phyloP scores from a whole-genome alignment of 2,113 vertebrate species.

The Zosterops hypoxanthus region DNA sequence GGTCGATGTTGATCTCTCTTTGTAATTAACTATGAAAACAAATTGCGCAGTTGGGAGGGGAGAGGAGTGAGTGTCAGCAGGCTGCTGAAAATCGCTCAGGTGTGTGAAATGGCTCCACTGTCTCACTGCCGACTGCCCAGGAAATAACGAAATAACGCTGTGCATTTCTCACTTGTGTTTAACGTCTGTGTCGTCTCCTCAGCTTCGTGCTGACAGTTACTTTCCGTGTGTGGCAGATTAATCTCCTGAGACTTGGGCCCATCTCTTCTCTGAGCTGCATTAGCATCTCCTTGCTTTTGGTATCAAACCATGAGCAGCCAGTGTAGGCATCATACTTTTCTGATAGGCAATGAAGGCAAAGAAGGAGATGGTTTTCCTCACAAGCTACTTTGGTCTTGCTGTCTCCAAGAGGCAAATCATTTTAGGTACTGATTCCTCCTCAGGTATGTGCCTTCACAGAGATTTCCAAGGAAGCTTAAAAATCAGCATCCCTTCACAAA shows the following conservation, averaged over 20 bases:
- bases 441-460: neutral
- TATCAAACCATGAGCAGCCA: neutral
- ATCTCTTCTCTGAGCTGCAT: neutral
- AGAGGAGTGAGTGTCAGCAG: conserved; percentile 5
- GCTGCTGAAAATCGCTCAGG: conserved; percentile 31
- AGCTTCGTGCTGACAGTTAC: neutral
- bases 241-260: neutral
- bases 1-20: conserved; percentile 40
- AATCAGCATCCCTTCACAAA: neutral
- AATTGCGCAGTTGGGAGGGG: neutral
- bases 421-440: neutral
- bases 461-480: neutral
- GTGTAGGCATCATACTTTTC: neutral
- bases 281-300: neutral
- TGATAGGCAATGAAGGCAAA: neutral
- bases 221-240: neutral
- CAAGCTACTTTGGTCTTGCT: neutral
- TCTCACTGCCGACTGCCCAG: neutral
- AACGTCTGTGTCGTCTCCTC: neutral
- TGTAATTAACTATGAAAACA: conserved; percentile 49
- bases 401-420: neutral
- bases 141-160: neutral
- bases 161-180: neutral
- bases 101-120: conserved; percentile 21
- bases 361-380: neutral